These are phyloP conservation scores for Sebastes cheni DNA, from an alignment of 2,797 vertebrate species.

Conservation along the genomic window DNA sequence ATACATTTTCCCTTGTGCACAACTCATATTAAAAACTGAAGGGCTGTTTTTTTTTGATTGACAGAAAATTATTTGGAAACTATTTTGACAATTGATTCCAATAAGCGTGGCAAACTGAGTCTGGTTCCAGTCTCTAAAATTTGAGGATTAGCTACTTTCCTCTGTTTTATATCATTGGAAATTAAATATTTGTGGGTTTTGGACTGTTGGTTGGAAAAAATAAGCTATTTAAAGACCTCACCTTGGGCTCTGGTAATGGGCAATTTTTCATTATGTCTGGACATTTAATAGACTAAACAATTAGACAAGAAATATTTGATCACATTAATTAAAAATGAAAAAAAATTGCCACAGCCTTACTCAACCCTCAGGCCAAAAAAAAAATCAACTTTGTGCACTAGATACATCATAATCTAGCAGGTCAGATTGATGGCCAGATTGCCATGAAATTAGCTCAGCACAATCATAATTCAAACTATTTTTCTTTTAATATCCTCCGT, in stretches of 20 bases:
- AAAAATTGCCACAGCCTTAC: background rate
- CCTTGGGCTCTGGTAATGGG: background rate
- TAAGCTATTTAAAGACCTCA: background rate
- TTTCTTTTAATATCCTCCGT: background rate
- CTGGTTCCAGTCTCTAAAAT: background rate
- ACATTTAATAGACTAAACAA: background rate
- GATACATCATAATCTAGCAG: background rate
- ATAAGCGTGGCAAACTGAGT: background rate
- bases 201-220: background rate
- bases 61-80: background rate
- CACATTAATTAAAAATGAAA: background rate
- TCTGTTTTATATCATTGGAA: background rate
- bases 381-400: background rate
- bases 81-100: background rate
- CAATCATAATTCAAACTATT: background rate
- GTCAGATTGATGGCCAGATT: background rate
- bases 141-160: background rate
- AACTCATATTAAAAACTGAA: background rate
- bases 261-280: background rate
- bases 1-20: background rate
- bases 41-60: background rate
- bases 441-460: background rate
- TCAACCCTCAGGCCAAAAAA: background rate
- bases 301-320: background rate
- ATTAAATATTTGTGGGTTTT: background rate